Base-by-base conservation (phyloP, 2,797 vertebrate genomes). In the Alfaro cultratus region DNA sequence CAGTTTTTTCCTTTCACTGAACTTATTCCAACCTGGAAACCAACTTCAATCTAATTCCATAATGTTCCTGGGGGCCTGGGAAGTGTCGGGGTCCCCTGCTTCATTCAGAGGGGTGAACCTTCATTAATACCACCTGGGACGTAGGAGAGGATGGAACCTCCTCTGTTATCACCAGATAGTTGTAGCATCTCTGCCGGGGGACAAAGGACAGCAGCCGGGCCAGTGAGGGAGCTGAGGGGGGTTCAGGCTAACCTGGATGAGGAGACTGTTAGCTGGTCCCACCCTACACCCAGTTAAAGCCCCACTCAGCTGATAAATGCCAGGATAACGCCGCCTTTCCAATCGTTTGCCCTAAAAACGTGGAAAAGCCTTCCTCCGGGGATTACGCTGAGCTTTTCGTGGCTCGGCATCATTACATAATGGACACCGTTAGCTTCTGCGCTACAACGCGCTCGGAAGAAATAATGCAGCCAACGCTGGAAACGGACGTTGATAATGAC, bases 331-430 rank as follows among this genome's bases (percentile, higher is more conserved):
- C 34, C 8, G 34, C 62, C 18, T 64, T 60, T 21, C 10, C 34
- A 36, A 68, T 4, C 26, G 36, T 41, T 68, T 68, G 34, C 36
- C 23, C 64, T 68, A 55, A 26, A 39, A 68, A 68, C 34, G 64
- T 68, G 64, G 64, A 41, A 34, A 26, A 67, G 31, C 68, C 67
- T 10, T 51, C 31, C 57, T 21, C 4, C 51, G 0, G 13, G 82
- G 86, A 88, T 92, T 90, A 83, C 82, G 86, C 41, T 57, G 86
- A 70, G 70, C 78, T 77, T 82, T 74, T 26, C 51, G 39, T 76
- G 79, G 84, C 75, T 87, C 26, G 70, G 80, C 89, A 83, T 87
- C 88, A 82, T 93, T 93, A 89, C 87, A 93, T 92, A 93, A 94
- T 55, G 41, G 47, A 31, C 5, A 55, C 71, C 76, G 77, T 79